Conservation (phyloP, 2,113 vertebrate species). For the Carassius auratus region DNA sequence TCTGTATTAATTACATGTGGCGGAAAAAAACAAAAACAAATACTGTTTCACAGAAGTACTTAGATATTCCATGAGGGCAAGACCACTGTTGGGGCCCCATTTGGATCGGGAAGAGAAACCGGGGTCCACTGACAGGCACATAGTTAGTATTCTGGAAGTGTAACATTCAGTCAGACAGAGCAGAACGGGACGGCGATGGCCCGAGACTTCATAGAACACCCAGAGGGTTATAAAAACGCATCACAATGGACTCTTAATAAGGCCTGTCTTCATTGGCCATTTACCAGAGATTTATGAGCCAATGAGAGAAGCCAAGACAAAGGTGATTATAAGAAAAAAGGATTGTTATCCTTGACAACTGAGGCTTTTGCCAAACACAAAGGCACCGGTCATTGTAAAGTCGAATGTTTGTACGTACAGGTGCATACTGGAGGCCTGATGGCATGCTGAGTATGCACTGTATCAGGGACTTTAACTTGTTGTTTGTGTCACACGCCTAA, state of each 20-base stretch:
- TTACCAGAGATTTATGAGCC: conserved; percentile 55
- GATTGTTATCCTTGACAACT: conserved; percentile 48
- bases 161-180: conserved; percentile 24
- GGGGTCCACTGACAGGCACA: conserved; percentile 20
- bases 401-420: conserved; percentile 42
- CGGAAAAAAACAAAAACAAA: not conserved
- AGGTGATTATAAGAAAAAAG: conserved; percentile 45
- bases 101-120: conserved; percentile 21
- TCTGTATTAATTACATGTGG: conserved; percentile 22
- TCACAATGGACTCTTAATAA: conserved; percentile 46
- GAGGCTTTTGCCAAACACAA: conserved; percentile 11
- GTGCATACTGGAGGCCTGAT: conserved; percentile 11
- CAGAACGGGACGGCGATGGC: conserved; percentile 29
- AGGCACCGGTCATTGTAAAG: conserved; percentile 18
- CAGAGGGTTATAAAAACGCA: conserved; percentile 40
- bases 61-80: not conserved
- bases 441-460: conserved; percentile 24
- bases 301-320: conserved; percentile 46
- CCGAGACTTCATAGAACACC: conserved; percentile 36
- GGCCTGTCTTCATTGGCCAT: conserved; percentile 43
- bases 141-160: conserved; percentile 37
- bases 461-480: conserved; percentile 1
- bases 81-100: conserved; percentile 19
- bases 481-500: not conserved
- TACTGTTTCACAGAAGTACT: not conserved